Evolutionary conservation across 2,113 vertebrate genomes (phyloP), one percentile per base, ranked within the genome.

Genomic region (Phalacrocorax brasilianus): DNA sequence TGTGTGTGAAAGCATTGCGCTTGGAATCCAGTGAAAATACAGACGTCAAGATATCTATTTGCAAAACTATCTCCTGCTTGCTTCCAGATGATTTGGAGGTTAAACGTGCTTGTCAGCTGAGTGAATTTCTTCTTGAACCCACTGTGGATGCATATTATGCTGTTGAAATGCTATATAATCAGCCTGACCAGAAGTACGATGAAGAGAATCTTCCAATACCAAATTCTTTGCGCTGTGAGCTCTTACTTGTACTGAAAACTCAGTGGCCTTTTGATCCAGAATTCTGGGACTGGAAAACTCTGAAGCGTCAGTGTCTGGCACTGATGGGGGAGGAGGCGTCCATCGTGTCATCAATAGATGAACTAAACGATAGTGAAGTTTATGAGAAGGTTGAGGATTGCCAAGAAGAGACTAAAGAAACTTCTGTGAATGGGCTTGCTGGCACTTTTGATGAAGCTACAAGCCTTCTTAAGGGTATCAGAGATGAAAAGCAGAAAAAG

Each of bases 221-320:
- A 95, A 99, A 99, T 98, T 99, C 99, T 24, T 97, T 99, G 22
- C 99, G 99, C 77, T 99, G 99, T 92, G 99, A 99, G 86, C 98
- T 99, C 44, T 97, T 99, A 85, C 98, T 99, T 79, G 99, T 99
- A 63, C 98, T 99, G 93, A 99, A 99, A 98, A 99, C 98, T 70
- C 99, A 99, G 70, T 99, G 99, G 99, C 99, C 99, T 95, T 99
- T 99, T 97, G 99, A 99, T 97, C 99, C 99, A 19, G 99, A 99
- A 96, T 99, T 99, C 95, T 99, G 99, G 99, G 99, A 99, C 97
- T 99, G 99, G 99, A 99, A 99, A 98, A 99, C 99, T 52, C 98
- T 99, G 8, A 99, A 99, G 89, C 99, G 99, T 22, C 98, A 99
- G 5, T 99, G 99, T 96, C 97, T 99, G 55, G 99, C 98, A 11